Conservation (phyloP, 2,113 vertebrate genomes). For the Epinephelus fuscoguttatus region DNA sequence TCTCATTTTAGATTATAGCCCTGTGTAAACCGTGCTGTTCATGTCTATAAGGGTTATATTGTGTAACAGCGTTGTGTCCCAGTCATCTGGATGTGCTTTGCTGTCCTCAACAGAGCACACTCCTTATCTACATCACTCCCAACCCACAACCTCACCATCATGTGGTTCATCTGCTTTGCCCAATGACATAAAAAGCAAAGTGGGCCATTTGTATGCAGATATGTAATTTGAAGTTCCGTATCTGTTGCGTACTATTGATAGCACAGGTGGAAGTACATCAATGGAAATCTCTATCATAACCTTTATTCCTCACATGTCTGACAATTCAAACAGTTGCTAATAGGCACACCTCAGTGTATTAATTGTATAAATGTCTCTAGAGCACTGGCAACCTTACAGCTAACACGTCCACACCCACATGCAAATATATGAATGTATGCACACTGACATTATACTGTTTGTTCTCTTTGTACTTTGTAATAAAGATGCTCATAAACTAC, state of each 20-base stretch:
- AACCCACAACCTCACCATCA: slow-evolving; percentile 70
- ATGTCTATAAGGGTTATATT: slow-evolving; percentile 67
- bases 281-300: slow-evolving; percentile 36
- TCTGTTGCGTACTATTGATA: slow-evolving; percentile 54
- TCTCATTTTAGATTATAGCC: slow-evolving; percentile 82
- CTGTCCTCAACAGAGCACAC: slow-evolving; percentile 71
- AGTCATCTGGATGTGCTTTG: slow-evolving; percentile 85
- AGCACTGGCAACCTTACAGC: slow-evolving; percentile 1
- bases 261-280: slow-evolving; percentile 32
- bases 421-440: not conserved
- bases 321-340: slow-evolving; percentile 9
- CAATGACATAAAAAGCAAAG: slow-evolving; percentile 64
- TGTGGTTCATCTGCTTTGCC: slow-evolving; percentile 67
- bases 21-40: slow-evolving; percentile 77
- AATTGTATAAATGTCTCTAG: not conserved
- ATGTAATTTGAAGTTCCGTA: slow-evolving; percentile 49
- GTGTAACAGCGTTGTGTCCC: slow-evolving; percentile 68
- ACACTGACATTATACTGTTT: not conserved
- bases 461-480: not conserved
- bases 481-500: not conserved
- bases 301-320: slow-evolving; percentile 21
- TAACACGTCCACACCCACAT: not conserved
- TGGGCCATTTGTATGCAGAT: slow-evolving; percentile 59
- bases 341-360: slow-evolving; percentile 3
- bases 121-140: slow-evolving; percentile 73